phyloP scores from a whole-genome alignment of 1,140 invertebrate genomes.

The Drosophila suzukii region DNA sequence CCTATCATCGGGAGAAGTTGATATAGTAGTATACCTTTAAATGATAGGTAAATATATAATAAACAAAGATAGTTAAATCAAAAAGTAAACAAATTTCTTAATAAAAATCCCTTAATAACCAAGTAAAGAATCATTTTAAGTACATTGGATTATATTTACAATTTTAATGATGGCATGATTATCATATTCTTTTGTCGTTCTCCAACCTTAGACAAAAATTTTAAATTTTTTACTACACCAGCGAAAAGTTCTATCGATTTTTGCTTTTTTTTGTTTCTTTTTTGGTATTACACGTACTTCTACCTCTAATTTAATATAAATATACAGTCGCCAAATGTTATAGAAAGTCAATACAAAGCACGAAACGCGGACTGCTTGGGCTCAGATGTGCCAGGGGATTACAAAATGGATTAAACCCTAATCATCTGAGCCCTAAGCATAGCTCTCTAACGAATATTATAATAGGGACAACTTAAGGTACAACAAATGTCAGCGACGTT shows the following conservation, averaged over 20 bases:
- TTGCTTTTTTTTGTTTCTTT: constrained; percentile 10
- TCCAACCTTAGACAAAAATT: neutral
- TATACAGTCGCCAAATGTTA: constrained; percentile 34
- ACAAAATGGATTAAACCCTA: neutral
- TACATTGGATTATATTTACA: constrained; percentile 24
- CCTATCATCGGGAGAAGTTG: neutral
- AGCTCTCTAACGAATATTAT: constrained; percentile 5
- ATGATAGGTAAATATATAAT: too few species aligned
- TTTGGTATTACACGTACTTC: constrained; percentile 31
- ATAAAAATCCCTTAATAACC: neutral
- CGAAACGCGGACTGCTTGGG: neutral
- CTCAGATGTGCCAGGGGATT: neutral
- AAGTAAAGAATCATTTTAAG: neutral
- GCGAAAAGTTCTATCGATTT: constrained; percentile 13
- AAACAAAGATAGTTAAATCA: neutral
- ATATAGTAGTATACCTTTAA: too few species aligned
- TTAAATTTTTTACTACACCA: constrained; percentile 16
- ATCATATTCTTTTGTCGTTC: constrained; percentile 5
- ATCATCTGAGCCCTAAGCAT: neutral
- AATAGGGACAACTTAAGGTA: constrained; percentile 38
- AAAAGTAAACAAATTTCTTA: neutral
- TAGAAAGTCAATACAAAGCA: constrained; percentile 18
- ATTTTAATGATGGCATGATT: constrained; percentile 33
- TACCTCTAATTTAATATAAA: constrained; percentile 46
- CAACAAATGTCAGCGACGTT: constrained; percentile 20